Base-by-base conservation (phyloP, 2,888 invertebrate species). In the Tenthredo distinguenda region DNA sequence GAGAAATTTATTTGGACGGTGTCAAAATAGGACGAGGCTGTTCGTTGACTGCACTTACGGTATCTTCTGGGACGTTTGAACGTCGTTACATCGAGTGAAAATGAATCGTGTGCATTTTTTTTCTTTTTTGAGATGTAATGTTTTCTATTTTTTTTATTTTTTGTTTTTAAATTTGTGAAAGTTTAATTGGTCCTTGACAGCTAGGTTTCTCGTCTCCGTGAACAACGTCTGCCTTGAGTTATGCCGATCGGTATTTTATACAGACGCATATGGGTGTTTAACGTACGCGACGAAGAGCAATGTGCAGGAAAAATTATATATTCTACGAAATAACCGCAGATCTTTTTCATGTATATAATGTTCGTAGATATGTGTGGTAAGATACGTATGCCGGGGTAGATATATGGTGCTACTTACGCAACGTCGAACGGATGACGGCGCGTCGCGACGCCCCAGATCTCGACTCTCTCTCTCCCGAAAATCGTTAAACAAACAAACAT, bases 401-500 rank as follows among this genome's bases (percentile, higher is more conserved):
- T 34, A 68, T 68, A 31, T 62, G 40, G 79, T 58, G 79, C 40
- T 62, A 81, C 79, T 81, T 81, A 81, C 79, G 79, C 79, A 81
- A 81, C 62, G 47, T n/a, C 37, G 62, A 81, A 81, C 79, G 79
- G 79, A 81, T 81, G 83, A 71, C 68, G 83, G 43, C 83, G 83
- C 83, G 83, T 65, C 83, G 68, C 83, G 68, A 83, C 65, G 83
- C 68, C 83, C 68, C 68, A 83, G 68, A 83, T 83, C 65, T 68
- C 21, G 65, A 58, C 68, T 65, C 79, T 83, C 81, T 65, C 68
- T 65, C 68, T 83, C 83, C 83, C 26, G 18, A 83, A 68, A 83
- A 83, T 83, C 83, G 68, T 83, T 83, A 83, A 83, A 83, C 83
- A 83, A 68, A 83, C 83, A 83, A 83, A 83, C 83, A 83, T 83